Base-by-base conservation (phyloP, 2,888 invertebrate genomes). In the Ichneumoninae sp. region DNA sequence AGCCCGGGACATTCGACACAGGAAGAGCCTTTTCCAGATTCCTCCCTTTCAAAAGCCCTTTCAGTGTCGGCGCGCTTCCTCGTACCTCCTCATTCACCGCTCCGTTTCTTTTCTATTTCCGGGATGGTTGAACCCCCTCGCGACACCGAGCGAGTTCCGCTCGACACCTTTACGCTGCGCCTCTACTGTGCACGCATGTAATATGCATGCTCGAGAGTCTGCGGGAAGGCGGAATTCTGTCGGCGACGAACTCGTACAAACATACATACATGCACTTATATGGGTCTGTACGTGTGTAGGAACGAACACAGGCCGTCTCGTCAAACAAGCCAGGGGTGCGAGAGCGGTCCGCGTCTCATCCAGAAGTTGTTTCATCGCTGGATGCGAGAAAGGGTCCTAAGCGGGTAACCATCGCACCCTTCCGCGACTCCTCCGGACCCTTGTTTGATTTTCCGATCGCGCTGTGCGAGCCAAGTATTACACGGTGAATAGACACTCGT, bases 151-250 rank as follows among this genome's bases (percentile, higher is more conserved):
- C 16, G 81, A 71, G 83, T 54, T 47, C 66, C 40, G 66, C 54
- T 54, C 73, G 83, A 75, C 79, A 83, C 79, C 79, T 83, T 70
- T 63, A 74, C 69, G 74, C 54, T 65, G 57, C 75, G 73, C 82
- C 81, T 77, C 84, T 5, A 13, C 80, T 83, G 83, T 85, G 75
- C 77, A 81, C 85, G 83, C 87, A 88, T 88, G 88, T 87, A 90
- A 90, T 88, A 88, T 87, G 87, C 83, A 86, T 86, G 86, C 83
- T 78, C 65, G 68, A 74, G 68, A 78, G 52, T 79, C 73, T 70
- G 52, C n/a, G 33, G 74, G 1, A 44, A 26, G 52, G 63, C 74
- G 54, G 66, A 66, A 36, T 65, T 83, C 40, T n/a, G 63, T 69
- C 78, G 77, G 44, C 84, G 82, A 69, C 44, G 26, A 26, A 69